phyloP scores from a whole-genome alignment of 2,113 vertebrate genomes.

The Barbus barbus region DNA sequence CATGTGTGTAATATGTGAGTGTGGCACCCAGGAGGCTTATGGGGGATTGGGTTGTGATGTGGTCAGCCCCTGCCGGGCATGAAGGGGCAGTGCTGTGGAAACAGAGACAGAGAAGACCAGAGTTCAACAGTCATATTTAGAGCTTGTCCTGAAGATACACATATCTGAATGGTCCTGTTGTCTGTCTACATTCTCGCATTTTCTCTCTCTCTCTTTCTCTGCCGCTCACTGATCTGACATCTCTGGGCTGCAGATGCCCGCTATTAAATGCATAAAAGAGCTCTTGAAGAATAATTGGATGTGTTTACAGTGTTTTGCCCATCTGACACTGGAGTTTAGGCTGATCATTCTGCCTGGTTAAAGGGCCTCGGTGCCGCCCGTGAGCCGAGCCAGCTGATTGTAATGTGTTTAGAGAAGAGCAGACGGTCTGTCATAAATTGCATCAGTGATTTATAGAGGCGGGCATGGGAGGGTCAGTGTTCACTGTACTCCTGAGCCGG shows the following conservation, averaged over 20 bases:
- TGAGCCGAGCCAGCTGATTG: conserved; percentile 5
- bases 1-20: conserved; percentile 22
- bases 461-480: conserved; percentile 25
- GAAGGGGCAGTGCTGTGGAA: conserved; percentile 33
- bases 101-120: conserved; percentile 2
- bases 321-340: conserved; percentile 4
- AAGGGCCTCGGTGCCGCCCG: conserved; percentile 2
- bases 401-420: conserved; percentile 29
- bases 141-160: conserved; percentile 26
- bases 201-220: background rate
- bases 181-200: background rate
- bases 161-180: background rate
- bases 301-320: conserved; percentile 24
- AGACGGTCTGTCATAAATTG: conserved; percentile 27
- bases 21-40: conserved; percentile 35
- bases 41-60: conserved; percentile 31
- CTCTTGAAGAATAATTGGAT: conserved; percentile 44
- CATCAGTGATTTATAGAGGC: conserved; percentile 34
- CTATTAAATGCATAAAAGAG: conserved; percentile 45
- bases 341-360: conserved; percentile 28
- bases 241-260: conserved; percentile 1
- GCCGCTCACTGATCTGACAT: conserved; percentile 22
- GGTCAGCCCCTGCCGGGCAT: conserved; percentile 24
- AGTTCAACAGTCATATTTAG: conserved; percentile 50
- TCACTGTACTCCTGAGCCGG: background rate